Evolutionary conservation across 2,113 vertebrate species (phyloP), one percentile per base, ranked within the genome.

Genomic region (Pachycephala philippinensis): DNA sequence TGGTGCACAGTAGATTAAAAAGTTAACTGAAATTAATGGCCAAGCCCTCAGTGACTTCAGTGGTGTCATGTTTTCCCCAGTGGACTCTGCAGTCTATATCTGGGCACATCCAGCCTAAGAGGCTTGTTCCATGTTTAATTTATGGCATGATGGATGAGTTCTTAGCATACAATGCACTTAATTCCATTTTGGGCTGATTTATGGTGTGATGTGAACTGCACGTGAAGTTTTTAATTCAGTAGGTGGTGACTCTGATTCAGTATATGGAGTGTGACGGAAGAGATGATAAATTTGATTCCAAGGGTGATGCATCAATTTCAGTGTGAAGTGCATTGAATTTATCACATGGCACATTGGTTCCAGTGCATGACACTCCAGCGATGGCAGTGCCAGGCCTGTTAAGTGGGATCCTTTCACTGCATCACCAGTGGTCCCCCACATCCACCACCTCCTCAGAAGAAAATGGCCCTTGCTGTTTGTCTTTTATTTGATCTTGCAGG

Each of bases 181-280:
- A 97, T 96, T 96, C 95, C 72, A 95, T 96, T 97, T 96, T 89
- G 89, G 64, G 84, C 95, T 97, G 97, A 97, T 97, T 97, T 96
- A 97, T 94, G 88, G 47, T 91, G 79, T 59, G 91, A 84, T 96
- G 92, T 89, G 91, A 96, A 94, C 81, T 84, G 92, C 93, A 97
- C 86, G 33, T 95, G 94, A 94, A 95, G 95, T 84, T 96, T 96
- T 97, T 97, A 97, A 97, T 97, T 97, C 96, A 97, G 89, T 88
- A 97, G 96, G 96, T 94, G 96, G 96, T 93, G 94, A 91, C 94
- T 97, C 81, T 93, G 95, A 93, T 96, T 83, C 89, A 80, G 82
- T 93, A 65, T 89, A 94, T 90, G 95, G 88, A 96, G 79, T 89
- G 93, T 95, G 91, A 96, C 9, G 0, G 76, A 95, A 81, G 63